Conservation (phyloP, 2,888 invertebrate species). For the Andricus quercusramuli region DNA sequence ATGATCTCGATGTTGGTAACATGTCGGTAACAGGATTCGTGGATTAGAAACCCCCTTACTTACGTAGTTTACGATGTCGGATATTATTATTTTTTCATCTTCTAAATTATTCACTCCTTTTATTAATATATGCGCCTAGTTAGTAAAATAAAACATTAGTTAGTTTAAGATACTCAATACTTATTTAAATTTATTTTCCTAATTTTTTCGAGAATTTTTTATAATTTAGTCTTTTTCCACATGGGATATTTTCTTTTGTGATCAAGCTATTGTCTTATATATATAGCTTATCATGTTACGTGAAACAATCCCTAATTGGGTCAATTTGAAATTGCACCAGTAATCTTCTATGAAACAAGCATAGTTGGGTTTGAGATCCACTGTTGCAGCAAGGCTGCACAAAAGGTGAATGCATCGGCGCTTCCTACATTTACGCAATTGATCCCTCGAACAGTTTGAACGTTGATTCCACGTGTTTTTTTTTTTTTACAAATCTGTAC, state of each 20-base stretch:
- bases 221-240: not conserved
- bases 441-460: conserved; percentile 64
- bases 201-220: too few relatives aligned
- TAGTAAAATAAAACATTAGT: too few relatives aligned
- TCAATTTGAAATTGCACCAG: conserved; percentile 36
- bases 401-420: conserved; percentile 76
- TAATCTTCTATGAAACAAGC: conserved; percentile 14
- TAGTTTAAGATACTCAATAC: too few relatives aligned
- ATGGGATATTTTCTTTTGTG: not conserved
- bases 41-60: too few relatives aligned
- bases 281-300: not conserved
- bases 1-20: too few relatives aligned
- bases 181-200: not conserved
- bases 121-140: too few relatives aligned
- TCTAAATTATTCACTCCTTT: too few relatives aligned
- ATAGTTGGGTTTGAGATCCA: conserved; percentile 61
- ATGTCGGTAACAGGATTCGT: too few relatives aligned
- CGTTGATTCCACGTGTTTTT: conserved; percentile 58
- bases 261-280: not conserved
- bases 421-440: conserved; percentile 76
- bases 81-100: too few relatives aligned
- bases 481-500: not conserved
- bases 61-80: too few relatives aligned
- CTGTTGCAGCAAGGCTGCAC: conserved; percentile 70
- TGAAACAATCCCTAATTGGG: conserved; percentile 4